Conservation (phyloP, 92 coral and sea anemone genomes). For the Epizoanthus rinbou region DNA sequence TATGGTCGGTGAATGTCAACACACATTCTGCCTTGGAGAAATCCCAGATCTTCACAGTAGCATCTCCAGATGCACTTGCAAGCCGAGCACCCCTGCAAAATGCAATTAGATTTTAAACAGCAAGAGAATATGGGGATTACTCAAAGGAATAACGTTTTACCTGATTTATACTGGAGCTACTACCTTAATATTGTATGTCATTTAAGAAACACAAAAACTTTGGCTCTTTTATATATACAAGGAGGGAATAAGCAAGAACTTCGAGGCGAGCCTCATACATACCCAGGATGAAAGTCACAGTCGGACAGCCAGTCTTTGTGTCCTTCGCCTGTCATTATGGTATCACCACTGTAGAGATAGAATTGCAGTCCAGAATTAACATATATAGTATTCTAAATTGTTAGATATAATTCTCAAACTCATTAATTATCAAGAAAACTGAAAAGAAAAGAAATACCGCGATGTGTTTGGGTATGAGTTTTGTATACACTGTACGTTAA, state of each 20-base stretch:
- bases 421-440: too few species aligned
- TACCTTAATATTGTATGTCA: too few species aligned
- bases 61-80: slow-evolving; percentile 95
- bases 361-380: too few species aligned
- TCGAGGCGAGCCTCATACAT: slow-evolving; percentile 40
- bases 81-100: slow-evolving; percentile 91
- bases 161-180: not conserved
- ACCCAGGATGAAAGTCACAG: slow-evolving; percentile 99
- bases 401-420: not conserved
- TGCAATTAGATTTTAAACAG: not conserved
- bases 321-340: slow-evolving; percentile 99
- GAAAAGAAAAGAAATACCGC: too few species aligned
- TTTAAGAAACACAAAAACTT: too few species aligned
- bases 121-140: not conserved
- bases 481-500: too few species aligned
- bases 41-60: slow-evolving; percentile 99
- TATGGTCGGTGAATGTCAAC: slow-evolving; percentile 94
- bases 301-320: slow-evolving; percentile 98
- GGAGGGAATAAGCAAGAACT: too few species aligned
- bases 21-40: slow-evolving; percentile 98
- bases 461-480: too few species aligned
- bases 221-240: not conserved
- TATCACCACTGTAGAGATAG: slow-evolving; percentile 79
- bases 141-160: not conserved
- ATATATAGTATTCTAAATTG: not conserved